Evolutionary conservation across 2,113 vertebrate species (phyloP).

Genomic region (Perccottus glenii): DNA sequence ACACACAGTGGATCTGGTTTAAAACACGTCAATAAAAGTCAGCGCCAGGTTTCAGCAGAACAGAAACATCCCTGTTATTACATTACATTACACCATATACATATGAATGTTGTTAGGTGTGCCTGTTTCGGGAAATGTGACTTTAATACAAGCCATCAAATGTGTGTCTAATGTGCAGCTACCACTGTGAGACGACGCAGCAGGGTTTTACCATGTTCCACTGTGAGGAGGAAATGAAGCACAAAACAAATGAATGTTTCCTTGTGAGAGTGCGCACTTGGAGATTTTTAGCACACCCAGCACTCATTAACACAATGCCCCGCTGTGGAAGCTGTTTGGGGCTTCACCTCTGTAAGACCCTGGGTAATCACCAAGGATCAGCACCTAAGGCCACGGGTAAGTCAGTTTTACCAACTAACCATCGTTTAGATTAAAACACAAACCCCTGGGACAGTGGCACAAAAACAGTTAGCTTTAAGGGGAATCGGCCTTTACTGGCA

Average conservation of each 20-base stretch:
- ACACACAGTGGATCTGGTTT: constrained; percentile 32
- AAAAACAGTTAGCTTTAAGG: constrained; percentile 61
- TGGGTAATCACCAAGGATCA: constrained; percentile 56
- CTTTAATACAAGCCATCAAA: constrained; percentile 35
- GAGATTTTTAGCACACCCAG: constrained; percentile 36
- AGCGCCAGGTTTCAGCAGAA: constrained; percentile 3
- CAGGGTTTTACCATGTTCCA: constrained; percentile 14
- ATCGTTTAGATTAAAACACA: constrained; percentile 6
- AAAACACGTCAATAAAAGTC: constrained; percentile 23
- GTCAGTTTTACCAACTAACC: constrained; percentile 17
- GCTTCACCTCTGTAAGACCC: constrained; percentile 61
- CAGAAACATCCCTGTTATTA: constrained; percentile 2
- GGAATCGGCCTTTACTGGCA: constrained; percentile 68
- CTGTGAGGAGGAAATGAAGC: constrained; percentile 43
- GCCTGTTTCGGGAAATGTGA: constrained; percentile 31
- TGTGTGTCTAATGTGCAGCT: constrained; percentile 37
- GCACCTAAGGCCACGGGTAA: constrained; percentile 48
- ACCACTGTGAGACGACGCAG: constrained; percentile 33
- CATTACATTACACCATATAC: constrained; percentile 16
- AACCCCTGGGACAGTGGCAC: constrained; percentile 46
- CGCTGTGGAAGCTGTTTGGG: constrained; percentile 50
- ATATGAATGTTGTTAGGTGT: constrained; percentile 38
- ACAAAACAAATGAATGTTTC: constrained; percentile 29
- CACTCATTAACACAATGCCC: constrained; percentile 54
- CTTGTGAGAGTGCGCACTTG: constrained; percentile 29